phyloP scores from a whole-genome alignment of 2,888 invertebrate genomes.

The Lithosia quadra region DNA sequence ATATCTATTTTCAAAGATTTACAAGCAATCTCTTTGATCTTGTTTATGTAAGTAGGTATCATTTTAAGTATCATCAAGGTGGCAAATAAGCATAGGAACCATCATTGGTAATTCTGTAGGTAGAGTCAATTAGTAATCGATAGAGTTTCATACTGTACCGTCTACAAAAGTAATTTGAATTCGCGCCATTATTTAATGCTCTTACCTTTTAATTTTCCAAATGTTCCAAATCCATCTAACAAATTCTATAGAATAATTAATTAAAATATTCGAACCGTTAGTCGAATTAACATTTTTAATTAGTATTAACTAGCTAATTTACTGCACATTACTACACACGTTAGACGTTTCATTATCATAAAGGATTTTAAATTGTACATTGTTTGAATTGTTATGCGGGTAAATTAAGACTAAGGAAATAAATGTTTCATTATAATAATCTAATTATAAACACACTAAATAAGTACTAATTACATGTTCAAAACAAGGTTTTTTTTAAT shows the following conservation, averaged over 20 bases:
- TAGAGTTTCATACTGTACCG: too few species aligned
- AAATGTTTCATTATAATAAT: neutral
- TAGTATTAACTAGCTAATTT: neutral
- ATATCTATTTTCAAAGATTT: neutral
- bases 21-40: neutral
- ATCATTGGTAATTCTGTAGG: too few species aligned
- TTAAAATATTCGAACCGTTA: neutral
- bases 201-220: too few species aligned
- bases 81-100: too few species aligned
- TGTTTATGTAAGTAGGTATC: neutral
- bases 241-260: neutral
- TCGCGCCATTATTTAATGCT: too few species aligned
- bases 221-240: neutral
- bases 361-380: slow-evolving; percentile 1
- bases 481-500: too few species aligned
- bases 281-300: slow-evolving; percentile 1
- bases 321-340: neutral
- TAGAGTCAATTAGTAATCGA: too few species aligned
- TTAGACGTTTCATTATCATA: neutral
- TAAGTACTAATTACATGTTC: too few species aligned
- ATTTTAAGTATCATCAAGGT: neutral
- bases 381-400: neutral
- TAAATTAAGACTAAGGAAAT: neutral
- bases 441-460: neutral
- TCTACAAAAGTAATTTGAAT: too few species aligned